Evolutionary conservation across 1,140 invertebrate species (phyloP).

Genomic region (Macrobrachium rosenbergii): DNA sequence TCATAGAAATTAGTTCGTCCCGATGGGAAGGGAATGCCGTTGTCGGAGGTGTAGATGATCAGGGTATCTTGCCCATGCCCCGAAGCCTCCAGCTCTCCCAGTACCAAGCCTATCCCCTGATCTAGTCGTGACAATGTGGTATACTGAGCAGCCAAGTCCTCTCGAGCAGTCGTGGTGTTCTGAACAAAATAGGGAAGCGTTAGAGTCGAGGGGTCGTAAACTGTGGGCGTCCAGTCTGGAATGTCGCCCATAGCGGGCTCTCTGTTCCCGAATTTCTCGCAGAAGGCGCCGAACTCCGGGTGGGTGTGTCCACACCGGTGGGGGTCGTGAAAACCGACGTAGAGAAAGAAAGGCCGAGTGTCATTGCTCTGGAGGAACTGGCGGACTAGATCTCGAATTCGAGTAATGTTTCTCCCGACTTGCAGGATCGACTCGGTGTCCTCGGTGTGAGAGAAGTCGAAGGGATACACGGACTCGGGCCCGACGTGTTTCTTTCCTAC

Average conservation of each 20-base stretch:
- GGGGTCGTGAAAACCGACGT: conserved; percentile 93
- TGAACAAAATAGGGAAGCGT: conserved; percentile 87
- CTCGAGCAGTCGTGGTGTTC: conserved; percentile 83
- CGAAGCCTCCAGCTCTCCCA: conserved; percentile 81
- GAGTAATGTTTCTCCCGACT: conserved; percentile 92
- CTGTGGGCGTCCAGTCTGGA: conserved; percentile 85
- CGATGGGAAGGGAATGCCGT: conserved; percentile 90
- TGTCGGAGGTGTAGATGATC: conserved; percentile 91
- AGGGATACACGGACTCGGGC: conserved; percentile 80
- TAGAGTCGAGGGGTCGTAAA: conserved; percentile 86
- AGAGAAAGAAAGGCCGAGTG: conserved; percentile 85
- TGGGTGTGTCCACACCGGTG: conserved; percentile 86
- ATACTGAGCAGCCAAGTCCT: conserved; percentile 90
- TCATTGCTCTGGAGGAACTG: conserved; percentile 78
- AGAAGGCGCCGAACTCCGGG: conserved; percentile 85
- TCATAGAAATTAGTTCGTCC: conserved; percentile 93
- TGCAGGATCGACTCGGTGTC: conserved; percentile 90
- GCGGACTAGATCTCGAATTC: conserved; percentile 83
- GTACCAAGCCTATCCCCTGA: conserved; percentile 89
- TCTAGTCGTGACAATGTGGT: conserved; percentile 93
- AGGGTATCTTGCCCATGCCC: conserved; percentile 83
- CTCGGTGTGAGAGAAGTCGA: conserved; percentile 90
- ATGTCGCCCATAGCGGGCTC: conserved; percentile 84
- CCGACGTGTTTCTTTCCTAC: conserved; percentile 96
- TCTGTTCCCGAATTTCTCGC: conserved; percentile 91